Evolutionary conservation across 1,140 invertebrate species (phyloP).

Genomic region (Calliopsis andreniformis): DNA sequence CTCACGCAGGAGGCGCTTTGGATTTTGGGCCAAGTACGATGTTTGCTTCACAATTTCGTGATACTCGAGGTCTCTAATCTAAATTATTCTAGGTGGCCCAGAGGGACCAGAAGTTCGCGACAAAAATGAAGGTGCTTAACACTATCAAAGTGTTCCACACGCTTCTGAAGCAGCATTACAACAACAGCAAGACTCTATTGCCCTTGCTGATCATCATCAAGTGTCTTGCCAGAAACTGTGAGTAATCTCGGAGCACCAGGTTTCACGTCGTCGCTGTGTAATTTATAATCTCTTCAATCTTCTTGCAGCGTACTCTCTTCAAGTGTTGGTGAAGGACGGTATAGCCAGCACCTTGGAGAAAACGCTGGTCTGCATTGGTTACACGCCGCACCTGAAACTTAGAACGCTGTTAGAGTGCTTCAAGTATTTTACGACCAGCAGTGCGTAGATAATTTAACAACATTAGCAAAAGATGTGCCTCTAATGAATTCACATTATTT

Average conservation of each 20-base stretch:
- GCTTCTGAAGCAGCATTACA: conserved; percentile 84
- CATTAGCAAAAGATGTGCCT: background rate
- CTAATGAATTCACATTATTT: conserved; percentile 40
- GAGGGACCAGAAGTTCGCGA: conserved; percentile 84
- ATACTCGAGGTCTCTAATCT: background rate
- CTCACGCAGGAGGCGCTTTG: conserved; percentile 80
- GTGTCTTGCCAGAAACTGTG: conserved; percentile 85
- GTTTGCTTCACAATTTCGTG: background rate
- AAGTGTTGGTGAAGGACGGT: conserved; percentile 85
- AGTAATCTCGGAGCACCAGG: conserved; percentile 58
- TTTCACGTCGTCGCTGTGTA: background rate
- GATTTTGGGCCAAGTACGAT: conserved; percentile 79
- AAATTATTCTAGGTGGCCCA: conserved; percentile 82
- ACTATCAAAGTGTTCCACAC: conserved; percentile 84
- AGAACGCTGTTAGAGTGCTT: conserved; percentile 85
- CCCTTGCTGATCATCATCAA: conserved; percentile 85
- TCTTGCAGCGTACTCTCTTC: conserved; percentile 83
- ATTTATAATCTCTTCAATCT: conserved; percentile 22
- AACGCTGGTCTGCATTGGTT: conserved; percentile 84
- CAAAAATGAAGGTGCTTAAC: conserved; percentile 83
- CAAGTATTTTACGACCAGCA: conserved; percentile 85
- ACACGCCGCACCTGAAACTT: conserved; percentile 84
- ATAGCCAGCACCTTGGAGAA: conserved; percentile 84
- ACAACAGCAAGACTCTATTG: conserved; percentile 83
- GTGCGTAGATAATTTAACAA: conserved; percentile 76